Percentiles rank a stretch among this genome's conserved stretches.
Evolutionary conservation across 2,797 vertebrate genomes (phyloP).

Genomic region (Margarornis squamiger): DNA sequence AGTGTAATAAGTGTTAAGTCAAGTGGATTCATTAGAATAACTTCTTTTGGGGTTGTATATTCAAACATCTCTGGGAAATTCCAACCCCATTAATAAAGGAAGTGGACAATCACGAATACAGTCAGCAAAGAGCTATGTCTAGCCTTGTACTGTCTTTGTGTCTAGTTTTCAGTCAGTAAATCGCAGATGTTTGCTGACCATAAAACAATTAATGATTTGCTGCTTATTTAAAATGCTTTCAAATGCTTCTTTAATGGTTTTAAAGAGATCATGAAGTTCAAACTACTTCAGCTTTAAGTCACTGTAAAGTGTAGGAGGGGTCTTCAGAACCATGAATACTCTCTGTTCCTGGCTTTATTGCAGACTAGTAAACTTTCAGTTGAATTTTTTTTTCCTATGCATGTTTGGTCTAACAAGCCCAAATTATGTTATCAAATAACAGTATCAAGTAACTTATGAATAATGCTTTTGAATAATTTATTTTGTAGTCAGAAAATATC

Average conservation of each 20-base stretch:
- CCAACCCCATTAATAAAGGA: background rate
- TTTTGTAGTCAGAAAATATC: background rate
- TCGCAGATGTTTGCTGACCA: background rate
- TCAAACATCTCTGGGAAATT: background rate
- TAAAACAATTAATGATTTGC: background rate
- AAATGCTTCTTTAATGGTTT: background rate
- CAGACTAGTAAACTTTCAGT: background rate
- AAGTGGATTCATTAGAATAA: background rate
- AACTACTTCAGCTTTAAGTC: background rate
- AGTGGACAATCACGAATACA: background rate
- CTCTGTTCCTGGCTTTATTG: background rate
- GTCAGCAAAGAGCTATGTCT: background rate
- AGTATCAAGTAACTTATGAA: background rate
- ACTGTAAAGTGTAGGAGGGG: background rate
- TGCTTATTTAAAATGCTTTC: background rate
- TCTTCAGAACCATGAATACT: background rate
- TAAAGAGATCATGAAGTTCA: background rate
- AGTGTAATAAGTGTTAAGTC: rapidly evolving
- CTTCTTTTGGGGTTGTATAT: background rate
- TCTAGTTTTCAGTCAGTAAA: background rate
- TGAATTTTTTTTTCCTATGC: background rate
- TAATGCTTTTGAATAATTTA: background rate
- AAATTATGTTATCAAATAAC: background rate
- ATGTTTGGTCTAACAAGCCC: background rate
- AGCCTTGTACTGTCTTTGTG: background rate